phyloP scores from a whole-genome alignment of 2,113 vertebrate genomes.

The Ellobius talpinus region DNA sequence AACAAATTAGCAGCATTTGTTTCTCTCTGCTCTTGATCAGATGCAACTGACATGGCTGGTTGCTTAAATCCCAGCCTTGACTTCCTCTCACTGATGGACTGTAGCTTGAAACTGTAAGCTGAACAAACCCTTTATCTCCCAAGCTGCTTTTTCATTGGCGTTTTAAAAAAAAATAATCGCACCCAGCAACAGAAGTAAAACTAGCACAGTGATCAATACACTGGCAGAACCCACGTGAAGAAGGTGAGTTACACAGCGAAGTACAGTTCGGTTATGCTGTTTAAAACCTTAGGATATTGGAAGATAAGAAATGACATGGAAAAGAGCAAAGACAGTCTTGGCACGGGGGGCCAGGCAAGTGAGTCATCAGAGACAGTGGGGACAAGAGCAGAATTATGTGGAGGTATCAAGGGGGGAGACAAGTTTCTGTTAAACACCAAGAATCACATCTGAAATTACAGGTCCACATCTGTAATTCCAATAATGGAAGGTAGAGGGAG shows the following conservation, averaged over 20 bases:
- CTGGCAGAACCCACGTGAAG: conserved; percentile 1
- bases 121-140: background rate
- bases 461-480: background rate
- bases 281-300: background rate
- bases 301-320: background rate
- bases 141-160: background rate
- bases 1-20: background rate
- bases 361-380: background rate
- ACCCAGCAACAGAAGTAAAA: background rate
- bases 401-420: background rate
- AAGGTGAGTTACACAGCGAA: background rate
- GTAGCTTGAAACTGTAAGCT: background rate
- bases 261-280: background rate
- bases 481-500: no score
- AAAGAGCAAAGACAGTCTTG: background rate
- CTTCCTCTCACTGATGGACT: background rate
- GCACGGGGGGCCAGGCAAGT: background rate
- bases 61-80: background rate
- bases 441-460: background rate
- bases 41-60: background rate
- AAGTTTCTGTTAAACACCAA: background rate
- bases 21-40: background rate
- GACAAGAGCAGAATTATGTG: background rate
- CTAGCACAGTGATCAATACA: background rate
- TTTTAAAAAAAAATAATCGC: background rate